These are phyloP conservation scores for Aramus guarauna DNA, from an alignment of 2,113 vertebrate genomes.

Conservation along the genomic window DNA sequence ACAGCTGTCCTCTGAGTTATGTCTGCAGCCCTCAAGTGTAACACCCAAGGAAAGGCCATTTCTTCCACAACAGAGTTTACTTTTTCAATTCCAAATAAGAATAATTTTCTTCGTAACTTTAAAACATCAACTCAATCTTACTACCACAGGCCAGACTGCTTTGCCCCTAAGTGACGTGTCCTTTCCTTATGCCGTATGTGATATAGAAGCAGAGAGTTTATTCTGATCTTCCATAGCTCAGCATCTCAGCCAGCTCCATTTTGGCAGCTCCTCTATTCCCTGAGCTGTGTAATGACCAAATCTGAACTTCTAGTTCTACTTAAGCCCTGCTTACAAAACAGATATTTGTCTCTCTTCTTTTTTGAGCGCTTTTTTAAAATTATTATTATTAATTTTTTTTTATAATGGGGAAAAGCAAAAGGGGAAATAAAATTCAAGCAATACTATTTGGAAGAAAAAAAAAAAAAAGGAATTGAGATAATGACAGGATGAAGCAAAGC, in stretches of 20 bases:
- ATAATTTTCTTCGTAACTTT: background rate
- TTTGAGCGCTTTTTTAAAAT: background rate
- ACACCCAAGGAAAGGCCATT: background rate
- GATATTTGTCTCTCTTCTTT: background rate
- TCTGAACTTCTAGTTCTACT: background rate
- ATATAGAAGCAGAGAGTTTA: background rate
- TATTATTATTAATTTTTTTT: background rate
- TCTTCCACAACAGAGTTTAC: background rate
- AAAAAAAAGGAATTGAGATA: background rate
- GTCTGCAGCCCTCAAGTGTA: background rate
- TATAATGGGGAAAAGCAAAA: background rate
- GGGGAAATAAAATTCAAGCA: background rate
- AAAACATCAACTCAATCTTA: background rate
- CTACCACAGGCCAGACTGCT: background rate
- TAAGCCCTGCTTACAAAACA: background rate
- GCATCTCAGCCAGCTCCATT: background rate
- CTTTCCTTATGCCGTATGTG: background rate
- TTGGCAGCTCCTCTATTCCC: background rate
- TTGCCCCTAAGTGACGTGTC: background rate
- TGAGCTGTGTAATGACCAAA: background rate
- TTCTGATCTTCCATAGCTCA: background rate
- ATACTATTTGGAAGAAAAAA: background rate
- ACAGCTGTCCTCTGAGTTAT: background rate
- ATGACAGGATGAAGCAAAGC: background rate
- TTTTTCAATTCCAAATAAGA: background rate